Percentiles rank a stretch among this genome's conserved stretches.
phyloP scores from a whole-genome alignment of 2,797 vertebrate genomes.

The Danio jaintianensis region DNA sequence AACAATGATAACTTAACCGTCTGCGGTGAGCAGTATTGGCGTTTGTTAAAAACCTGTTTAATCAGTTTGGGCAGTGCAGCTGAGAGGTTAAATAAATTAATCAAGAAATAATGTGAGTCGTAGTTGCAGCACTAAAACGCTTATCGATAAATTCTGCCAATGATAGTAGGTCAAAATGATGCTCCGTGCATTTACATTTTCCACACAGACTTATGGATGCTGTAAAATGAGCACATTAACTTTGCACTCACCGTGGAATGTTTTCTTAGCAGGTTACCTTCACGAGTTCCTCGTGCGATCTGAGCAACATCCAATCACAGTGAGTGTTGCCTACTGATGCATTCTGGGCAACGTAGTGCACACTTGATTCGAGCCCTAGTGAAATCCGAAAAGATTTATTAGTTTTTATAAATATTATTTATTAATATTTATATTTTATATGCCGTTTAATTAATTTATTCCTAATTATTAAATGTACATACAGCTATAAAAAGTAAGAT shows the following conservation, averaged over 20 bases:
- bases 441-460: background rate
- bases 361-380: no score
- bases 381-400: background rate
- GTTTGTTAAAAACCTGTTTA: background rate
- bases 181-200: background rate
- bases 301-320: slow-evolving; percentile 65
- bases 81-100: background rate
- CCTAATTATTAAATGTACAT: no score
- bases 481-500: no score
- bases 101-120: background rate
- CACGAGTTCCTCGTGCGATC: slow-evolving; percentile 47
- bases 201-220: background rate
- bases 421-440: background rate
- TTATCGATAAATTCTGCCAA: background rate
- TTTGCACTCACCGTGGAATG: slow-evolving; percentile 1
- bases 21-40: background rate
- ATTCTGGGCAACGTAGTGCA: slow-evolving; percentile 53
- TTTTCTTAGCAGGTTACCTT: background rate
- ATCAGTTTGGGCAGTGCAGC: background rate
- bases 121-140: no score
- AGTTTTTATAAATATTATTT: no score
- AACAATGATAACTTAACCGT: background rate
- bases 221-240: background rate
- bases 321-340: slow-evolving; percentile 36
- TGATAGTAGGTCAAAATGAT: background rate